Evolutionary conservation across 2,113 vertebrate genomes (phyloP), one percentile per base, ranked within the genome.

Genomic region (Pycnonotus jocosus): DNA sequence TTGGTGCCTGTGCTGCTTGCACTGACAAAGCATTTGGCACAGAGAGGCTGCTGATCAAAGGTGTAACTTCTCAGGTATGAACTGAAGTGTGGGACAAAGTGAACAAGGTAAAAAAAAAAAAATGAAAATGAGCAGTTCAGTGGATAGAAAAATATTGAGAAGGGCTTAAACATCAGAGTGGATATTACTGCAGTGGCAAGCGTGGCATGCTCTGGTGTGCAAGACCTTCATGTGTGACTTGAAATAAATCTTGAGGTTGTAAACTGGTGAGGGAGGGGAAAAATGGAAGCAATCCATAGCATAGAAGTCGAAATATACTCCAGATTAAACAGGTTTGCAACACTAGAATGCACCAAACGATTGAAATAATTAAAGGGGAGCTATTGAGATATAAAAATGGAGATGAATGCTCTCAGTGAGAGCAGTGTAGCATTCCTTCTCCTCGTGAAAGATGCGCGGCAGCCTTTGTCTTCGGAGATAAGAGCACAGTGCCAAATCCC

Each of bases 291-390:
- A 93, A 88, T 61, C 86, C 66, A 28, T 38, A 81, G 72, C 91
- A 76, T 33, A 22, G 30, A 66, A 95, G 44, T 81, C 3, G 15
- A 92, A 91, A 91, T 91, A 88, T 56, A 92, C 81, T 97, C 77
- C 83, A 88, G 79, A 94, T 96, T 80, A 95, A 97, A 94, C 65
- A 81, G 86, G 53, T 53, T 96, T 68, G 89, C 87, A 96, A 92
- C 92, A 96, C 45, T 90, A 92, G 90, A 94, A 94, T 95, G 95
- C 77, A 94, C 74, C 48, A 48, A 95, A 45, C 89, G 88, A 94
- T 97, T 87, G 81, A 96, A 97, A 97, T 90, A 97, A 97, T 97
- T 96, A 96, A 96, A 94, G 38, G 62, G 44, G 72, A 93, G 76
- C 90, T 86, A 97, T 96, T 97, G 96, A 98, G 97, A 96, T 96